phyloP scores from a whole-genome alignment of 2,113 vertebrate genomes.

The Recurvirostra avosetta region DNA sequence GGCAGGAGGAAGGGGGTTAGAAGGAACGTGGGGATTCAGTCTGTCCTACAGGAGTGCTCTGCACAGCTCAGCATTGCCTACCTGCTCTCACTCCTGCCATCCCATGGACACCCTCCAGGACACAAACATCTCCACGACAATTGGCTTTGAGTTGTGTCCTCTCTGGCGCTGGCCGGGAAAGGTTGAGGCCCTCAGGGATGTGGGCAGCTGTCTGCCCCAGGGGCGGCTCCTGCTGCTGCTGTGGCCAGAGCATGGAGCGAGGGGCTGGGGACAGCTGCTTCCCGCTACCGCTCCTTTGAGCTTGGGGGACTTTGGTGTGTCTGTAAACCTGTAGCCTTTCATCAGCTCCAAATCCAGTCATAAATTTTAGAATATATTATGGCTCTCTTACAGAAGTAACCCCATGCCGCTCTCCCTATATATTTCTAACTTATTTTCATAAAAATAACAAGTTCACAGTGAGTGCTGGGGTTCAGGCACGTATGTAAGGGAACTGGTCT shows the following conservation, averaged over 20 bases:
- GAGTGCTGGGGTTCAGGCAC: neutral
- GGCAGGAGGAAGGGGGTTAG: neutral
- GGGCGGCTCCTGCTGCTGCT: neutral
- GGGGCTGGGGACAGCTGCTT: neutral
- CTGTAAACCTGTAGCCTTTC: neutral
- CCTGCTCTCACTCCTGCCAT: neutral
- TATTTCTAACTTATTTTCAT: neutral
- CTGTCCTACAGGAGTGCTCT: no score
- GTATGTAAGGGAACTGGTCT: neutral
- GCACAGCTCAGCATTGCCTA: neutral
- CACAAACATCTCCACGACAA: neutral
- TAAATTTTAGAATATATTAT: neutral
- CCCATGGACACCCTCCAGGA: neutral
- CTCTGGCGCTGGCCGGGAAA: neutral
- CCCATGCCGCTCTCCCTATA: neutral
- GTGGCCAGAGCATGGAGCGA: fast-evolving
- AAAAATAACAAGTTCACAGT: neutral
- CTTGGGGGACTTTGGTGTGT: neutral
- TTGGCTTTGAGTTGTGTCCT: neutral
- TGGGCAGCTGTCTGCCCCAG: neutral
- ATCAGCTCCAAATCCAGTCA: neutral
- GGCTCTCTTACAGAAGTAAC: neutral
- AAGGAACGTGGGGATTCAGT: neutral
- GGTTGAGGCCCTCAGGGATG: neutral
- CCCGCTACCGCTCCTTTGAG: neutral